Conservation (phyloP, 2,113 vertebrate genomes). For the Percopsis transmontana region DNA sequence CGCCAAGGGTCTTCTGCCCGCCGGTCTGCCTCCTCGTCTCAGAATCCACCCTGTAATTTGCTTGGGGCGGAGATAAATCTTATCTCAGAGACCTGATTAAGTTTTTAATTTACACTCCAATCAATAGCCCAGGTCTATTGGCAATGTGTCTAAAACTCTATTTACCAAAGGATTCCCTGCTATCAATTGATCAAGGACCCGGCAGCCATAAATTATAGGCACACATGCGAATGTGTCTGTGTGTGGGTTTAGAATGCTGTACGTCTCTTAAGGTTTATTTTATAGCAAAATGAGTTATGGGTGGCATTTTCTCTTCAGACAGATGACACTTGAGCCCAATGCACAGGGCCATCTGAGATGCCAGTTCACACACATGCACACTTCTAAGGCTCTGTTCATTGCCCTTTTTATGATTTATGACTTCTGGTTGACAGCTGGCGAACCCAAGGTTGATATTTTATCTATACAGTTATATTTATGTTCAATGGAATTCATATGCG, state of each 20-base stretch:
- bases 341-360: constrained; percentile 4
- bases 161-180: constrained; percentile 98
- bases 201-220: constrained; percentile 92
- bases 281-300: constrained; percentile 47
- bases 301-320: constrained; percentile 41
- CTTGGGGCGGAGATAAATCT: constrained; percentile 82
- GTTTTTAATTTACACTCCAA: constrained; percentile 99
- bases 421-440: constrained; percentile 16
- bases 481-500: constrained; percentile 3
- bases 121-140: constrained; percentile 99
- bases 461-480: constrained; percentile 12
- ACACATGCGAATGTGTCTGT: constrained; percentile 36
- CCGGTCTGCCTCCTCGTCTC: constrained; percentile 64
- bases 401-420: constrained; percentile 2
- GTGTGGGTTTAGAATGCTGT: constrained; percentile 1
- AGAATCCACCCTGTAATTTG: constrained; percentile 78
- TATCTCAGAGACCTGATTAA: constrained; percentile 96
- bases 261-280: constrained; percentile 37
- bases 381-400: constrained; percentile 12
- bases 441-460: constrained; percentile 31
- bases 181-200: constrained; percentile 99
- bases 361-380: constrained; percentile 23
- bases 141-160: constrained; percentile 99
- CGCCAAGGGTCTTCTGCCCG: constrained; percentile 52
- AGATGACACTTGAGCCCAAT: constrained; percentile 25